A percentile compares a stretch with the other conserved stretches of the same genome.
Evolutionary conservation across 2,888 invertebrate species (phyloP).

Genomic region (Gnatocerus cornutus): DNA sequence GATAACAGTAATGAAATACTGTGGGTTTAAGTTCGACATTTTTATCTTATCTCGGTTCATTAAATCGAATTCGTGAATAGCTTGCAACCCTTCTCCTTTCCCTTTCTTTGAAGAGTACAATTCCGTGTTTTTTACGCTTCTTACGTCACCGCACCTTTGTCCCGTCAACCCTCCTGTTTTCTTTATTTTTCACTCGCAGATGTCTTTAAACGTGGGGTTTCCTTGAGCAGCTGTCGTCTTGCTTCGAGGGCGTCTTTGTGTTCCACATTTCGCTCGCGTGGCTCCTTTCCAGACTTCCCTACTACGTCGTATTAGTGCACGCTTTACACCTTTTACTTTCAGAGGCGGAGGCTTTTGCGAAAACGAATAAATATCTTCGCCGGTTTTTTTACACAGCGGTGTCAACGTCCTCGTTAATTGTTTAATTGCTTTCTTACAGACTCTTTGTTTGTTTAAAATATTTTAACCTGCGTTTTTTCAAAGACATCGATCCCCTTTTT

Average conservation of each 20-base stretch:
- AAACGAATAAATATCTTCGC: conserved; percentile 6
- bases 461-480: neutral
- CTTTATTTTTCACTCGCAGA: conserved; percentile 50
- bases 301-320: conserved; percentile 35
- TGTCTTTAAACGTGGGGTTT: conserved; percentile 50
- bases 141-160: conserved; percentile 39
- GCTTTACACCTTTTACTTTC: conserved; percentile 49
- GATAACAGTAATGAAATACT: too few relatives aligned
- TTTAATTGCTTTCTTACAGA: conserved; percentile 9
- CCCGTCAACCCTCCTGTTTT: conserved; percentile 38
- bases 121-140: conserved; percentile 28
- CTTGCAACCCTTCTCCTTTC: conserved; percentile 31
- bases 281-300: conserved; percentile 47
- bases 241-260: conserved; percentile 51
- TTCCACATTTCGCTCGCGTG: conserved; percentile 50
- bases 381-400: neutral
- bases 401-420: conserved; percentile 13
- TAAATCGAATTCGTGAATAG: neutral
- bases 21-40: too few relatives aligned
- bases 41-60: neutral
- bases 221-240: conserved; percentile 50
- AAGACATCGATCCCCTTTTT: neutral
- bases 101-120: conserved; percentile 31
- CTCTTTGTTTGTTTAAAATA: conserved; percentile 14
- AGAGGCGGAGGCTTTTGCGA: conserved; percentile 35